Base-by-base conservation (phyloP, 1,140 invertebrate genomes). In the Trialeurodes vaporariorum region DNA sequence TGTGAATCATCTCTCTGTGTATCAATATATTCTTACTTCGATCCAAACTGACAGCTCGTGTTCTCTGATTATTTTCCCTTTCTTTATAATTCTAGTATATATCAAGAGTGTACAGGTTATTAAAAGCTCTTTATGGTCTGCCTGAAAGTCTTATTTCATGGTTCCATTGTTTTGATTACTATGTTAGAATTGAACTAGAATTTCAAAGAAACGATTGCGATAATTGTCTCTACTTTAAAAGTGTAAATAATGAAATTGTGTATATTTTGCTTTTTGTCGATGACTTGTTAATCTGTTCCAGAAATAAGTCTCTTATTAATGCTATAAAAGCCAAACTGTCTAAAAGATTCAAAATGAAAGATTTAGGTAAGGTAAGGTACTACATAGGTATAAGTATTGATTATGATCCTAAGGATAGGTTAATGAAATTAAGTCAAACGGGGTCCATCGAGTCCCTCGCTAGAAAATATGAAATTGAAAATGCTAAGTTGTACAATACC, bases 71-170 rank as follows among this genome's bases (percentile, higher is more conserved):
- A n/a, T n/a, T n/a, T n/a, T n/a, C n/a, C n/a, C n/a, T n/a, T n/a
- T n/a, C n/a, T n/a, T n/a, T n/a, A n/a, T n/a, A n/a, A n/a, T n/a
- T n/a, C n/a, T n/a, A n/a, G n/a, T n/a, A n/a, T n/a, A n/a, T n/a
- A n/a, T n/a, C n/a, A n/a, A 59, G 25, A 12, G 58, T 60, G 22
- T 73, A 67, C 25, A 65, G 64, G 34, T 60, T 75, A 1, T 68
- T 64, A 1, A 70, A 69, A 22, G 58, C 62, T 21, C n/a, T 76
- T 0, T 77, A 75, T 67, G 73, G 65, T 26, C 65, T 66, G 12
- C 11, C 21, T 64, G 72, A 76, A 66, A 70, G 74, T 17, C 71
- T 72, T 25, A 34, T 70, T 23, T 26, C 62, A 25, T 77, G 75
- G 75, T 66, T 75, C 61, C 27, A n/a, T 13, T 65, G 66, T 21